phyloP scores from a whole-genome alignment of 2,113 vertebrate species.

The Trogon surrucura region DNA sequence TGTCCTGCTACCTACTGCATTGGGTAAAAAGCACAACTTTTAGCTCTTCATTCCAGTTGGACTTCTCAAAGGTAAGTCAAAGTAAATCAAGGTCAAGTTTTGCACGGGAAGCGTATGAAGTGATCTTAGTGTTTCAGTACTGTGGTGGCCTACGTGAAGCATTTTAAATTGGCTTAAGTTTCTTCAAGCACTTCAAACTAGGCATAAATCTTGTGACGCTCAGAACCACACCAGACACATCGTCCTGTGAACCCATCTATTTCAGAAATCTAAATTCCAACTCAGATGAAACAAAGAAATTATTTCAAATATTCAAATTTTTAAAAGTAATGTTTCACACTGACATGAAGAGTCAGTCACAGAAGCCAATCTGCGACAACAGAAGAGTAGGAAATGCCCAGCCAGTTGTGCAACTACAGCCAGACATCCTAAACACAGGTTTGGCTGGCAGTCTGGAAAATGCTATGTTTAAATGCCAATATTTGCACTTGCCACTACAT shows the following conservation, averaged over 20 bases:
- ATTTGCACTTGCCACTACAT: slow-evolving; percentile 51
- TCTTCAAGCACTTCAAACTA: neutral
- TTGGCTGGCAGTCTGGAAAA: slow-evolving; percentile 34
- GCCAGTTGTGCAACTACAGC: neutral
- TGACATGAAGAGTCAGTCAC: neutral
- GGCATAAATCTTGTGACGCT: neutral
- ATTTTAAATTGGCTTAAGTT: neutral
- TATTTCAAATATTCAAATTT: neutral
- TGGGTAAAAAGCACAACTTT: neutral
- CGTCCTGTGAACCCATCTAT: neutral
- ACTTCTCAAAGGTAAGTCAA: neutral
- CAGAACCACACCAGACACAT: neutral
- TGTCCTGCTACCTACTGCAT: neutral
- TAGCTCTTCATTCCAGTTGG: neutral
- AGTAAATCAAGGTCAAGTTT: neutral
- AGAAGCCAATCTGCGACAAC: neutral
- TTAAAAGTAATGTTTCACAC: neutral
- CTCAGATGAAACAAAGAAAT: neutral
- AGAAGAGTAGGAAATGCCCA: neutral
- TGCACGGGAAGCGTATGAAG: neutral
- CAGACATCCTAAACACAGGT: neutral
- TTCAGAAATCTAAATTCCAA: neutral
- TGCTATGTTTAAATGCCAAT: slow-evolving; percentile 39
- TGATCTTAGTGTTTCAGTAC: neutral
- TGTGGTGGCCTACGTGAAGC: neutral